Evolutionary conservation across 2,797 vertebrate species (phyloP).

Genomic region (Gallinago stenura): DNA sequence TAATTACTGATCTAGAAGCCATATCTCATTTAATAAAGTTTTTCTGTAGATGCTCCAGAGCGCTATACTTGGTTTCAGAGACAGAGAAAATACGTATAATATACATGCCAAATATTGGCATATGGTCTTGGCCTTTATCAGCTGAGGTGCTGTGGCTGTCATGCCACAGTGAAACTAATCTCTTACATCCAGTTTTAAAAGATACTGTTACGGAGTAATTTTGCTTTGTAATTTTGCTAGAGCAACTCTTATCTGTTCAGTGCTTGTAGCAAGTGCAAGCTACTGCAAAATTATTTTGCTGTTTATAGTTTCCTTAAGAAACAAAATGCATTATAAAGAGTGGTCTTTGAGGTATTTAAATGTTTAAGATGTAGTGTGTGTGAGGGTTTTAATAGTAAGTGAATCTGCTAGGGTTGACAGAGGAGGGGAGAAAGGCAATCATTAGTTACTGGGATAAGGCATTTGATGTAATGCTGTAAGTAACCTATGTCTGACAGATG

Average conservation of each 20-base stretch:
- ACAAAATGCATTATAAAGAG: not conserved
- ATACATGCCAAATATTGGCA: not conserved
- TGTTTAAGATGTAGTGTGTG: not conserved
- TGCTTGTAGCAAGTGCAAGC: conserved; percentile 23
- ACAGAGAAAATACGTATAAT: not conserved
- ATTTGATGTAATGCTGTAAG: not conserved
- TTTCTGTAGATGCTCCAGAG: not conserved
- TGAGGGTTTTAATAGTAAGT: not conserved
- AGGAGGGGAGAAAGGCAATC: not conserved
- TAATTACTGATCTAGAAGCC: not conserved
- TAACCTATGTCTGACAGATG: not conserved
- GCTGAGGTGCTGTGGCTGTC: not conserved
- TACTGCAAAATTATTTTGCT: not conserved
- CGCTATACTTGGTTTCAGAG: not conserved
- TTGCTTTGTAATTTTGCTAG: not conserved
- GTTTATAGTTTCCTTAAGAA: not conserved
- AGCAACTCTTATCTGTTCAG: conserved; percentile 21
- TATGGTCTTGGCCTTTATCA: conserved; percentile 9
- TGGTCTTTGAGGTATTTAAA: not conserved
- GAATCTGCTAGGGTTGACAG: not conserved
- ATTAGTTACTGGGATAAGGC: not conserved
- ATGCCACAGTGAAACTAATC: not conserved
- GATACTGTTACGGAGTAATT: not conserved
- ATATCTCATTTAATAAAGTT: not conserved
- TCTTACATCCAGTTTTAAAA: not conserved